These are phyloP conservation scores for Petrophora chlorosata DNA, from an alignment of 2,888 invertebrate species.

Conservation along the genomic window DNA sequence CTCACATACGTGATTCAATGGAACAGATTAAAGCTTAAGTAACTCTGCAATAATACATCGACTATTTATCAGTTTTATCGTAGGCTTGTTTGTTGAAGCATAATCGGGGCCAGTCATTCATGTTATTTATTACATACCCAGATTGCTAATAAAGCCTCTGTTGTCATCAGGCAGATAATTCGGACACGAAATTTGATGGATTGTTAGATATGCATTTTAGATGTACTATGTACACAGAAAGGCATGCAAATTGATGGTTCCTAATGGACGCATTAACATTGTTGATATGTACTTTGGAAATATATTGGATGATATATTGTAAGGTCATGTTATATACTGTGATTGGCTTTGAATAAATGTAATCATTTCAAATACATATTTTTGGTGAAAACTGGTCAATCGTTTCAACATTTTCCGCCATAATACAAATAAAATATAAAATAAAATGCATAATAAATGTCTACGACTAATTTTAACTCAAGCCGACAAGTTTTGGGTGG, in stretches of 20 bases:
- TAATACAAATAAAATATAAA: too few relatives aligned
- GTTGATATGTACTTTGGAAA: not conserved
- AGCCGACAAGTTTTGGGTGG: too few relatives aligned
- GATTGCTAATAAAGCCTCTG: slow-evolving; percentile 64
- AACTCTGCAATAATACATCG: slow-evolving; percentile 45
- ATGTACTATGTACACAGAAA: too few relatives aligned
- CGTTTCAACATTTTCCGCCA: too few relatives aligned
- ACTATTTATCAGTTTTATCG: slow-evolving; percentile 67
- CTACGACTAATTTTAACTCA: too few relatives aligned
- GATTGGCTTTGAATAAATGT: too few relatives aligned
- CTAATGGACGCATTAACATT: slow-evolving; percentile 3
- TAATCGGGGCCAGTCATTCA: slow-evolving; percentile 61
- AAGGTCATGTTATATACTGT: too few relatives aligned
- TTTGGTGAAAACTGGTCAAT: too few relatives aligned
- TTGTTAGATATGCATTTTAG: slow-evolving; percentile 38
- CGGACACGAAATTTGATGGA: slow-evolving; percentile 46
- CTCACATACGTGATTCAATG: slow-evolving; percentile 25
- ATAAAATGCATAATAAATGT: too few relatives aligned
- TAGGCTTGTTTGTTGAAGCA: slow-evolving; percentile 56
- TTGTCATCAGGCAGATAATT: slow-evolving; percentile 53
- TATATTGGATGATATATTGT: too few relatives aligned
- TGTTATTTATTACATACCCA: too few relatives aligned
- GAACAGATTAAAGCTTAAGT: slow-evolving; percentile 29
- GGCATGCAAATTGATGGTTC: slow-evolving; percentile 16
- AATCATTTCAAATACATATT: too few relatives aligned